Conservation (phyloP, 2,888 invertebrate genomes). For the Hartigia nigra region DNA sequence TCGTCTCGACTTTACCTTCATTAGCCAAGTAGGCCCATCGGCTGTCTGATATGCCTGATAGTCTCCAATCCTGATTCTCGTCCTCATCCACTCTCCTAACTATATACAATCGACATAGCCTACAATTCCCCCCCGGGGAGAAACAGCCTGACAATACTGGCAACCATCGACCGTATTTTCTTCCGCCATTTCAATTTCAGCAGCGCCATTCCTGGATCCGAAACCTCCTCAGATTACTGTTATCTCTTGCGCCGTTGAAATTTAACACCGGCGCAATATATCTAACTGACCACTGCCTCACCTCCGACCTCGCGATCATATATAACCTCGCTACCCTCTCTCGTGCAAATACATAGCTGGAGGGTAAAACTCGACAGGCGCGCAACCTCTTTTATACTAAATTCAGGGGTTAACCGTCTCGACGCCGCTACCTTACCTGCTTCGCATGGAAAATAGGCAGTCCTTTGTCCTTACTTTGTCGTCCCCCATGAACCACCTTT, state of each 20-base stretch:
- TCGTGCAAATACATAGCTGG: neutral
- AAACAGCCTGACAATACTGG: neutral
- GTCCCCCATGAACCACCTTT: neutral
- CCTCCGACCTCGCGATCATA: constrained; percentile 43
- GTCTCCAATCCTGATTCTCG: neutral
- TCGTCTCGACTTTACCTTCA: neutral
- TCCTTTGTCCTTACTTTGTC: constrained; percentile 30
- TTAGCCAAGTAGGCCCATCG: neutral
- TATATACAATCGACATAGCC: neutral
- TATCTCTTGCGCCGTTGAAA: constrained; percentile 38
- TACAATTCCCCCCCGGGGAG: neutral
- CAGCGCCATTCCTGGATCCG: constrained; percentile 16
- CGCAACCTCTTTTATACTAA: constrained; percentile 35
- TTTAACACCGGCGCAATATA: constrained; percentile 44
- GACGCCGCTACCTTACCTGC: constrained; percentile 23
- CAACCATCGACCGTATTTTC: constrained; percentile 1
- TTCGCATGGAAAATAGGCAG: constrained; percentile 34
- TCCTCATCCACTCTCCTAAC: neutral
- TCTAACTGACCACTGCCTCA: constrained; percentile 40
- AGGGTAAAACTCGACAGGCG: neutral
- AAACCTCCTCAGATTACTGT: constrained; percentile 42
- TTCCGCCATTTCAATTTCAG: constrained; percentile 5
- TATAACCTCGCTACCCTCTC: constrained; percentile 32
- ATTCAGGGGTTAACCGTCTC: constrained; percentile 40
- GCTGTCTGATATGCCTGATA: neutral